A percentile compares a stretch with the other conserved stretches of the same genome.
Evolutionary conservation across 2,888 invertebrate species (phyloP).

Genomic region (Prosopocoilus inquinatus): DNA sequence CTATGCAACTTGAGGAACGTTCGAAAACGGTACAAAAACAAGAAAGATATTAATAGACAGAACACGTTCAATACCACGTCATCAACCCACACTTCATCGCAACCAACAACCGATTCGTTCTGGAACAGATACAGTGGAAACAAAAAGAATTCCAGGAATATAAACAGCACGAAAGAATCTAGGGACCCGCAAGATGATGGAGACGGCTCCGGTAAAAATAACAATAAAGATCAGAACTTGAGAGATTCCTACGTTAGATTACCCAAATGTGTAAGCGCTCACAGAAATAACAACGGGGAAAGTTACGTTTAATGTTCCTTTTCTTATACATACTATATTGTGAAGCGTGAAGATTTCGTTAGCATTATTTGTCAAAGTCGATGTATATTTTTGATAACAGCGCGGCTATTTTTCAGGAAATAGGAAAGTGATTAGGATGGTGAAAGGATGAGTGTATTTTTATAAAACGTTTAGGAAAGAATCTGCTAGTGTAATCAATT

Average conservation of each 20-base stretch:
- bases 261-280: slow-evolving; percentile 30
- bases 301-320: slow-evolving; percentile 37
- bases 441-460: no score
- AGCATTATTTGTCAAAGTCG: neutral
- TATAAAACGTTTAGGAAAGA: no score
- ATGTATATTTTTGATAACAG: no score
- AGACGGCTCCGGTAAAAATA: slow-evolving; percentile 6
- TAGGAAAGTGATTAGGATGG: no score
- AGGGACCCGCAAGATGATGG: slow-evolving; percentile 31
- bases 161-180: slow-evolving; percentile 40
- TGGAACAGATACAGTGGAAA: slow-evolving; percentile 62
- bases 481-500: no score
- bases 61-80: slow-evolving; percentile 68
- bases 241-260: slow-evolving; percentile 42
- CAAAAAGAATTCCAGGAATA: slow-evolving; percentile 44
- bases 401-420: no score
- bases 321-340: neutral
- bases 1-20: slow-evolving; percentile 54
- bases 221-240: slow-evolving; percentile 14
- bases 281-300: slow-evolving; percentile 36
- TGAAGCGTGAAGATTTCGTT: neutral
- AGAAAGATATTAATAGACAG: slow-evolving; percentile 61
- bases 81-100: slow-evolving; percentile 60
- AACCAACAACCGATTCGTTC: slow-evolving; percentile 61
- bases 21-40: slow-evolving; percentile 47